Base-by-base conservation (phyloP, 1,140 invertebrate species). In the Drosophila prosaltans region DNA sequence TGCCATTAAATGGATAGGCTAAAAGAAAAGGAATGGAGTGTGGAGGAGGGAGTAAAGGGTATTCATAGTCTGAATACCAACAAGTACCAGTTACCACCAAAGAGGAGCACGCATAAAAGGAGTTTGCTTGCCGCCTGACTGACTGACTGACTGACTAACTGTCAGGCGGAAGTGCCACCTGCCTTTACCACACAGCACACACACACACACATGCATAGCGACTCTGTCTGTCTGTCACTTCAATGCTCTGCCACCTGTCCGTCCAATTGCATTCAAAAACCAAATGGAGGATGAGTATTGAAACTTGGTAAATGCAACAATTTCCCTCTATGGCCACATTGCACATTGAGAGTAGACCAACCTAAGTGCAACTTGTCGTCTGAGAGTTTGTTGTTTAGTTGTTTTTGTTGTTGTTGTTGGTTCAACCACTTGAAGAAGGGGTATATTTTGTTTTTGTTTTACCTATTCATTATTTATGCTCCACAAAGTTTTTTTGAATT, bases 391-490 rank as follows among this genome's bases (percentile, higher is more conserved):
- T n/a, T 24, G 40, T 72, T 36, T 4, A 30, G 26, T 54, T 63
- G 40, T 21, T 40, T 6, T 28, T 40, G 11, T 36, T 36, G 3
- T 36, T 36, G 11, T n/a, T 54, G 73, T 51, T 45, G 65, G 58
- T 32, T 60, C 66, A 8, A 41, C 74, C 51, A 32, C 32, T 66
- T 66, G 58, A 71, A 40, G 70, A 71, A 40, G 70, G 66, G 66
- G 45, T 24, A 9, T 51, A 10, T 54, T 62, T 66, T 68, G 24
- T 48, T 64, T 61, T 43, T 74, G 62, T 71, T 71, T 81, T 63
- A 57, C 80, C 72, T 85, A 88, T 85, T 85, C 83, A 86, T 85
- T 86, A 85, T 85, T 82, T 72, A 86, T 79, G 83, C 81, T 78
- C 74, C 74, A 85, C 82, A 85, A 85, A 85, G 79, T 81, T 81